phyloP scores from a whole-genome alignment of 2,888 invertebrate genomes.

The Pterobdella sp. region DNA sequence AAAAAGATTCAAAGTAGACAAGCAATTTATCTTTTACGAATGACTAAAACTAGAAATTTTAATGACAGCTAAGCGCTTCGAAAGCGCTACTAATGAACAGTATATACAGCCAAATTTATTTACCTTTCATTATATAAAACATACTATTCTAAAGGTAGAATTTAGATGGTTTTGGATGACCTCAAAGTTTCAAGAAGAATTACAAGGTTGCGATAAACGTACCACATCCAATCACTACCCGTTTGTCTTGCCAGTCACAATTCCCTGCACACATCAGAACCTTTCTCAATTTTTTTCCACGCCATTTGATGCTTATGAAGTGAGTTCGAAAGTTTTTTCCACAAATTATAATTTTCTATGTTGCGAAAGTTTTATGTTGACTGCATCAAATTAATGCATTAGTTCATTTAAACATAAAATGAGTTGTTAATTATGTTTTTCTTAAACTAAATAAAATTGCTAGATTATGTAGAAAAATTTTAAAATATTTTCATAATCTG shows the following conservation, averaged over 20 bases:
- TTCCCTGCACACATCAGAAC: background rate
- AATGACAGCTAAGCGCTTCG: too few relatives aligned
- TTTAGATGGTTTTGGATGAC: conserved; percentile 6
- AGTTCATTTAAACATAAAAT: too few relatives aligned
- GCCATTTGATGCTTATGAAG: background rate
- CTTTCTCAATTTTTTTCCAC: background rate
- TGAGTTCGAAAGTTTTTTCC: too few relatives aligned
- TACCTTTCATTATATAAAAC: background rate
- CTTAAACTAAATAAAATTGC: too few relatives aligned
- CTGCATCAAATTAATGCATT: too few relatives aligned
- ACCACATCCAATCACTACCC: background rate
- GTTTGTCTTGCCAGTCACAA: background rate
- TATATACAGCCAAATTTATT: background rate
- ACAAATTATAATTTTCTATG: too few relatives aligned
- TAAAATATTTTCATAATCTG: too few relatives aligned
- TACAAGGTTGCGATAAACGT: background rate
- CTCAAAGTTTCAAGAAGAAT: background rate
- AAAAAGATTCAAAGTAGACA: background rate
- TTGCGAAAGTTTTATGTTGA: too few relatives aligned
- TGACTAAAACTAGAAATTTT: too few relatives aligned
- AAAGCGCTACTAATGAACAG: background rate
- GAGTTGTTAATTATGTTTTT: too few relatives aligned
- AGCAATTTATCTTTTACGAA: too few relatives aligned
- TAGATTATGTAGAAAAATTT: too few relatives aligned
- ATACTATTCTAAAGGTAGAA: background rate